Evolutionary conservation across 2,113 vertebrate species (phyloP).

Genomic region (Tautogolabrus adspersus): DNA sequence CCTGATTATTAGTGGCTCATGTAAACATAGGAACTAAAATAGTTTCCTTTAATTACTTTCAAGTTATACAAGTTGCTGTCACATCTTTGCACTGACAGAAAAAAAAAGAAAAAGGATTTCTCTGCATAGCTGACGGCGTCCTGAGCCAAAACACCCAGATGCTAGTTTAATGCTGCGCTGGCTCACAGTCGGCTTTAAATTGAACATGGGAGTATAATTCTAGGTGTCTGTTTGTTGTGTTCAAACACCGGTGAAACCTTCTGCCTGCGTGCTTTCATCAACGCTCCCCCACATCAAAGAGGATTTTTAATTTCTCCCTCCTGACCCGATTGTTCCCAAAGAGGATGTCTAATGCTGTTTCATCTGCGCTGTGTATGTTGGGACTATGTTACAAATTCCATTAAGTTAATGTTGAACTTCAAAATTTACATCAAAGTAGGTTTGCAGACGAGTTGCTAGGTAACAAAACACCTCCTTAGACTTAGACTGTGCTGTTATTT

Average conservation of each 20-base stretch:
- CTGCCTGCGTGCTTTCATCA: slow-evolving; percentile 52
- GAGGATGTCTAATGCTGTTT: slow-evolving; percentile 1
- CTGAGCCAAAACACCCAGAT: slow-evolving; percentile 79
- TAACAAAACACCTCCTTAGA: slow-evolving; percentile 75
- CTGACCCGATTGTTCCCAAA: neutral
- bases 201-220: slow-evolving; percentile 77
- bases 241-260: slow-evolving; percentile 66
- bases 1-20: no score
- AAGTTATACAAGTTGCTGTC: no score
- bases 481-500: slow-evolving; percentile 78
- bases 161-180: slow-evolving; percentile 78
- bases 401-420: slow-evolving; percentile 58
- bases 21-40: no score
- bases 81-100: neutral
- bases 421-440: slow-evolving; percentile 61
- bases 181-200: slow-evolving; percentile 65
- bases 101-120: slow-evolving; percentile 28
- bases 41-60: no score
- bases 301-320: slow-evolving; percentile 24
- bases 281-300: slow-evolving; percentile 14
- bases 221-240: slow-evolving; percentile 71
- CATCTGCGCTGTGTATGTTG: neutral
- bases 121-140: slow-evolving; percentile 25
- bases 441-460: slow-evolving; percentile 80
- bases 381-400: slow-evolving; percentile 20